Evolutionary conservation across 2,888 invertebrate species (phyloP), one percentile per base, ranked within the genome.

Genomic region (Alloscopus bannaensis): DNA sequence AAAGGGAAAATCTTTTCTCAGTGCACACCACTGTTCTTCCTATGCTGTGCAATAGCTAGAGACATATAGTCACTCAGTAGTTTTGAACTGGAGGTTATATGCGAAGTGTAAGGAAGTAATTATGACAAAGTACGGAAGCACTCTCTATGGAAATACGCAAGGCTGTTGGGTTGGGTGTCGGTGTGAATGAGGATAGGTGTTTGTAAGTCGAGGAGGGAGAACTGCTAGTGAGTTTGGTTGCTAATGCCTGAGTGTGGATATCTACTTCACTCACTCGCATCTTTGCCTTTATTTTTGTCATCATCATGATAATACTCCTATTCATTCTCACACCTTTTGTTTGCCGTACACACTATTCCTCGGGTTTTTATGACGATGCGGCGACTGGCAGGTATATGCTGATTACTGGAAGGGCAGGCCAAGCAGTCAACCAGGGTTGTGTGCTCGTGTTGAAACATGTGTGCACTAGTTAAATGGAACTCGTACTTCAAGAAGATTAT

Each of bases 41-140:
- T 52, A 6, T n/a, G 3, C 8, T 47, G 36, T 47, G 47, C 8
- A n/a, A 13, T 47, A 18, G 3, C 8, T 6, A 47, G 11, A 4
- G n/a, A n/a, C 8, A 47, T 6, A 47, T 47, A 13, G 4, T 4
- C n/a, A 47, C 47, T 11, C 47, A 36, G 13, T 47, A 13, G 47
- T 47, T 13, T 47, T 13, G 8, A 47, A 3, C 47, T 18, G n/a
- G n/a, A 47, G 18, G 11, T n/a, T 52, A 52, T 24, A 22, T 24
- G 20, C 24, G 52, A 24, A 52, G 52, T 13, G 52, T 18, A 40
- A 40, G 40, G 62, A 62, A 62, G 62, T 31, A 40, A 62, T 62
- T 62, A 62, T 62, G 40, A 62, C 62, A 45, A 64, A 64, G 62
- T 24, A 64, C 45, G 62, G 62, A 64, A 45, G 42, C n/a, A 26